Base-by-base conservation (phyloP, 2,113 vertebrate species). In the Dolichallabes microphthalmus region DNA sequence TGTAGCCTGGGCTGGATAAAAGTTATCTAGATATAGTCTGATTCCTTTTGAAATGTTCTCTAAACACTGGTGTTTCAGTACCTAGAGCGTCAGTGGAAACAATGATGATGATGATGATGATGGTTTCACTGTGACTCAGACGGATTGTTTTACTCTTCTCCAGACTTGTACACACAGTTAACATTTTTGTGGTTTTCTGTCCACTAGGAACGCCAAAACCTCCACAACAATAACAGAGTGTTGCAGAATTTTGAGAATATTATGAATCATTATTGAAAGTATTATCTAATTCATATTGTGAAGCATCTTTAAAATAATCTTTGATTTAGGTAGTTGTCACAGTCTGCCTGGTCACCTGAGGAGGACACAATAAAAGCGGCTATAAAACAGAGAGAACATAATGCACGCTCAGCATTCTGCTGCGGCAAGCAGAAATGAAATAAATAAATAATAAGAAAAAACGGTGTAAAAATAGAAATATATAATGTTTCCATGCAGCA, bases 301-400 rank as follows among this genome's bases (percentile, higher is more conserved):
- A 22, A 22, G 60, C 20, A 45, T 45, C 7, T 8, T 8, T 45
- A 45, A 45, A 45, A 45, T 45, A 45, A 9, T 45, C 8, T 45
- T 55, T 55, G 30, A 57, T 17, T 30, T 57, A 32, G 0, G 55
- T 30, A 77, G 17, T 57, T 45, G 53, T 20, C 27, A 0, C 53
- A 11, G 75, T 77, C 27, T 32, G 75, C 52, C 53, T 77, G 75
- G 27, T 77, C 75, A 77, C 75, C 52, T 57, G 52, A 57, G 27
- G 9, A 57, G 52, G 53, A 77, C 53, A 77, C 27, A 57, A 57
- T 57, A 77, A 57, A 12, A 57, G 53, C 19, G 4, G n/a, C 25
- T 9, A 17, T 76, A 76, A 80, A 80, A 61, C 27, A 9, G 61
- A 12, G 60, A 64, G 61, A 53, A 82, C 14, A 68, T 66, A 81